Base-by-base conservation (phyloP, 1,140 invertebrate species). In the Drosophila insularis region DNA sequence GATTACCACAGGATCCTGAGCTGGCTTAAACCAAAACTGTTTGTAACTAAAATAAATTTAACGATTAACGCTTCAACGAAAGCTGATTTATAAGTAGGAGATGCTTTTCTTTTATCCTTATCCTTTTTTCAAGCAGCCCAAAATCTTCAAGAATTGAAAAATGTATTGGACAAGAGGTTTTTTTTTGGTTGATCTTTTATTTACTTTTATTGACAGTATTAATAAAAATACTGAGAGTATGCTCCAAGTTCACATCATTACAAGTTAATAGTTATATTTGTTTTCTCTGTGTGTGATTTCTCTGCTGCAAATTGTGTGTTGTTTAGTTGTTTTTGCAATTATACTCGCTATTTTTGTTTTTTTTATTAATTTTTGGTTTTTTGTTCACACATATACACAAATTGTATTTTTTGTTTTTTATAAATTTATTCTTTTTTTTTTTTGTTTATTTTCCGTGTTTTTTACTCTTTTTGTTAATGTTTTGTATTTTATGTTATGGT, bases 231-330 rank as follows among this genome's bases (percentile, higher is more conserved):
- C 89, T 90, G 89, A 84, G 73, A 87, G 87, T 81, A 81, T 81
- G 80, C 89, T 90, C 89, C 89, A 90, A 85, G 89, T 90, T 90
- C 89, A 90, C 89, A 90, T 90, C 82, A 80, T 90, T 90, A 90
- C 87, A 90, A 90, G 84, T 87, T 89, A 86, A 80, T 90, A 82
- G 81, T 90, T 86, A 70, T 80, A 63, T 80, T 76, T 87, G 80
- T 71, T 76, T 65, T 60, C 37, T 68, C 59, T 75, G 73, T 75
- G 17, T 50, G 43, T 50, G 43, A 50, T 50, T 65, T 63, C 64
- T 63, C 64, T 68, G 68, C 81, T 80, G 79, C 85, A 80, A 82
- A 21, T 27, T 27, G 27, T 50, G 80, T 81, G 63, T 72, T 78
- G 55, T 76, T 70, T 85, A 79, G 86, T 89, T 80, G 66, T 58